phyloP scores from a whole-genome alignment of 1,140 invertebrate species.

The Ditylenchus dipsaci region DNA sequence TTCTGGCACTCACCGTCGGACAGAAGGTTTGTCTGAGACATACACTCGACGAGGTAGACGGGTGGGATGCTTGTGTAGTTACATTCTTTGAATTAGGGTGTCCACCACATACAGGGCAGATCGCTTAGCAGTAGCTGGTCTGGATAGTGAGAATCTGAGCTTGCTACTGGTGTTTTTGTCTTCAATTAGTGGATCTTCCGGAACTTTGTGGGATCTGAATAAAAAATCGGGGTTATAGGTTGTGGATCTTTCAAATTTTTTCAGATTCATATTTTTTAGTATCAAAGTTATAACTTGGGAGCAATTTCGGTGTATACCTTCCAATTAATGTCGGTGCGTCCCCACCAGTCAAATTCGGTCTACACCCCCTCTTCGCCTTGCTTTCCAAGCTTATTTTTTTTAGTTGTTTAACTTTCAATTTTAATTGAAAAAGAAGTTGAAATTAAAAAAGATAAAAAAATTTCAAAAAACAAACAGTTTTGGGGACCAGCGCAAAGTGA shows the following conservation, averaged over 20 bases:
- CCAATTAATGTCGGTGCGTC: too few species aligned
- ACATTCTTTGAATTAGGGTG: background rate
- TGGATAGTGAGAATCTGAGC: background rate
- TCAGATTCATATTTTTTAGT: too few species aligned
- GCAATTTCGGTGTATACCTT: too few species aligned
- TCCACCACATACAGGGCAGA: background rate
- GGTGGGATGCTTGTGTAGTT: background rate
- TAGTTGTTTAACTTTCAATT: background rate
- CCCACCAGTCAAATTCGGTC: too few species aligned
- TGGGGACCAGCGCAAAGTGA: too few species aligned
- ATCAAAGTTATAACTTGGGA: too few species aligned
- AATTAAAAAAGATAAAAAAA: too few species aligned
- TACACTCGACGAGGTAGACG: background rate
- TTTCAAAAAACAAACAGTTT: too few species aligned
- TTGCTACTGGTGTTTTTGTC: background rate
- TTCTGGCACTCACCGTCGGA: background rate
- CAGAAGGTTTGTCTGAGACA: background rate
- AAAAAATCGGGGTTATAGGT: too few species aligned
- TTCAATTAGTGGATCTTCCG: background rate
- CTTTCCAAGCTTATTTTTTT: background rate
- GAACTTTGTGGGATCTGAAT: background rate
- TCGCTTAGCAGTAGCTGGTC: background rate
- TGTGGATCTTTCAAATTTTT: too few species aligned
- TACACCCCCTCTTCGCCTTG: too few species aligned
- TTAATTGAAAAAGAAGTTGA: background rate